Base-by-base conservation (phyloP, 2,888 invertebrate genomes). In the Diadromus collaris region DNA sequence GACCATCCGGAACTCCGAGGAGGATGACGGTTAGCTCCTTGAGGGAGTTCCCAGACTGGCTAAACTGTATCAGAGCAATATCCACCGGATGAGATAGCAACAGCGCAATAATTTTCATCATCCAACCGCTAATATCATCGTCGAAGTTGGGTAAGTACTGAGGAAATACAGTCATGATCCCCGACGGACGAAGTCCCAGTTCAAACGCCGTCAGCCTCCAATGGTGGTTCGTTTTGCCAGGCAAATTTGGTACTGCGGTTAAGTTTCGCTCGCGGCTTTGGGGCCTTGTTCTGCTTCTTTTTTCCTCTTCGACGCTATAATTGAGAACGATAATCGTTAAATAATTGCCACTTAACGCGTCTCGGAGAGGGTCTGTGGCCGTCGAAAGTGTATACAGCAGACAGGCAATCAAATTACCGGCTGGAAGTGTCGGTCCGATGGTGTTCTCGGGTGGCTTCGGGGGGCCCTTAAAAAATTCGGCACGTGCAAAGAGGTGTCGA, bases 401-500 rank as follows among this genome's bases (percentile, higher is more conserved):
- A 78, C 68, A 64, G 56, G 60, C 69, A 51, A 76, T 79, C 69
- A 73, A 79, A 76, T 76, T 73, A 79, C 46, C 64, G 29, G 73
- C 34, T 64, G 71, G 24, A 65, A 76, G 79, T 69, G 76, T 65
- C 76, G 79, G 79, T 65, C 46, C 13, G 65, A 73, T 38, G 69
- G 64, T 76, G 67, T 68, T 61, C 51, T n/a, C 54, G 27, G 27
- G 34, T 67, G 46, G 54, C 29, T 41, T 58, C 32, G 13, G 58
- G 60, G 60, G 60, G 56, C 19, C 46, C 48, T 74, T 56, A 73
- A 48, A 72, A 58, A 65, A 56, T 70, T 79, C 69, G 79, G 79
- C 79, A 79, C 79, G 79, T 79, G 76, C 73, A 79, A 79, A 76
- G 76, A 79, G 79, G 76, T 79, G 79, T 79, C 79, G 79, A 79